Percentiles rank a stretch among this genome's conserved stretches.
Conservation (phyloP, 2,113 vertebrate species). For the Chionis minor region DNA sequence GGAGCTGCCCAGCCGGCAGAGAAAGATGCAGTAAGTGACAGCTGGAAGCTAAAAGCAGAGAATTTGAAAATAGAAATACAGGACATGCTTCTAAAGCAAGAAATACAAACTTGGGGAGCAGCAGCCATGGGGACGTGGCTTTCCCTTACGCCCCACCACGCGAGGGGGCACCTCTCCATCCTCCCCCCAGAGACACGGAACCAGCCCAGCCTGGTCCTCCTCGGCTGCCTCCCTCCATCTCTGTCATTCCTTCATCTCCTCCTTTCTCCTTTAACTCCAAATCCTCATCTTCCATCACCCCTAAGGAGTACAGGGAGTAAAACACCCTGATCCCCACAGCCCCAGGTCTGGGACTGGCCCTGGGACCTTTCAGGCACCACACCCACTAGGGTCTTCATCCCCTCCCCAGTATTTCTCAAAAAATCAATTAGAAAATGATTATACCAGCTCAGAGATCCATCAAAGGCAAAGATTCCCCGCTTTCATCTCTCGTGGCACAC, state of each 20-base stretch:
- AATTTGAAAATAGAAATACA: background rate
- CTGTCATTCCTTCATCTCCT: background rate
- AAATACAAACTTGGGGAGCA: background rate
- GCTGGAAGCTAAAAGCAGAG: background rate
- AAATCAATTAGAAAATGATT: background rate
- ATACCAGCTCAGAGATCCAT: accelerated
- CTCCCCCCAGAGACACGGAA: accelerated
- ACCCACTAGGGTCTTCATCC: accelerated
- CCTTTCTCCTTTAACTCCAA: background rate
- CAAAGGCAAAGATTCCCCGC: background rate
- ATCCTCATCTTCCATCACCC: background rate
- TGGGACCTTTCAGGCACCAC: background rate
- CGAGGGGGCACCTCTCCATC: background rate
- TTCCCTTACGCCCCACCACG: accelerated
- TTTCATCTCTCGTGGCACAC: background rate
- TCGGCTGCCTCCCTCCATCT: accelerated
- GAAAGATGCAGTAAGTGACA: background rate
- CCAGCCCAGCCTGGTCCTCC: background rate
- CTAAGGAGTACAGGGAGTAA: accelerated
- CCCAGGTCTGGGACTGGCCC: background rate
- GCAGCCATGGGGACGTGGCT: background rate
- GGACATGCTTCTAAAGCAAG: background rate
- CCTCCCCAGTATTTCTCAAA: background rate
- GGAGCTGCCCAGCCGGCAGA: background rate
- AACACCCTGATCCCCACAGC: background rate